Conservation (phyloP, 2,888 invertebrate genomes). For the Apotomis turbidana region DNA sequence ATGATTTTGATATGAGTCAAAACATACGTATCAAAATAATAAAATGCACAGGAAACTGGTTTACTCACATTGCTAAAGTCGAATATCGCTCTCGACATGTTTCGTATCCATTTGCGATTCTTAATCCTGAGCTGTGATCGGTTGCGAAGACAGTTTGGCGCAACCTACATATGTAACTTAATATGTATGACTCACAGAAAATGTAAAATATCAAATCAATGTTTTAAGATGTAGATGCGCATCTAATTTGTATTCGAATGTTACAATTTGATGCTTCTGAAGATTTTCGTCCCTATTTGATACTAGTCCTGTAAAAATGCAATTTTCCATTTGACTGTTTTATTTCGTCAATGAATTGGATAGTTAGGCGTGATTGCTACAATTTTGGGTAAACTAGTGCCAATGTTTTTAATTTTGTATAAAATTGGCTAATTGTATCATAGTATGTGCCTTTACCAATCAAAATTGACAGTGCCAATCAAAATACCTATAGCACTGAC, state of each 20-base stretch:
- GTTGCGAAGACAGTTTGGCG: too few species aligned
- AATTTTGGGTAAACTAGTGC: conserved; percentile 56
- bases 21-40: not conserved
- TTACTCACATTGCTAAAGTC: too few species aligned
- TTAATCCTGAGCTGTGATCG: too few species aligned
- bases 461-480: not conserved
- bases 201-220: not conserved
- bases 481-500: not conserved
- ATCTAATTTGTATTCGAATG: too few species aligned
- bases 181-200: too few species aligned
- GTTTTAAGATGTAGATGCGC: not conserved
- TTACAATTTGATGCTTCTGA: too few species aligned
- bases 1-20: not conserved
- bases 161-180: too few species aligned
- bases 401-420: conserved; percentile 52
- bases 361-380: conserved; percentile 36
- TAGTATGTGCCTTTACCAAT: conserved; percentile 12
- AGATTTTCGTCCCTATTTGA: not conserved
- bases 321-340: not conserved
- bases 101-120: too few species aligned
- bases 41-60: too few species aligned
- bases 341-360: conserved; percentile 14
- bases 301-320: conserved; percentile 14
- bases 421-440: conserved; percentile 31
- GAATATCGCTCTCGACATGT: too few species aligned